A percentile compares a stretch with the other conserved stretches of the same genome.
Conservation (phyloP, 2,888 invertebrate genomes). For the Drosophila colorata region DNA sequence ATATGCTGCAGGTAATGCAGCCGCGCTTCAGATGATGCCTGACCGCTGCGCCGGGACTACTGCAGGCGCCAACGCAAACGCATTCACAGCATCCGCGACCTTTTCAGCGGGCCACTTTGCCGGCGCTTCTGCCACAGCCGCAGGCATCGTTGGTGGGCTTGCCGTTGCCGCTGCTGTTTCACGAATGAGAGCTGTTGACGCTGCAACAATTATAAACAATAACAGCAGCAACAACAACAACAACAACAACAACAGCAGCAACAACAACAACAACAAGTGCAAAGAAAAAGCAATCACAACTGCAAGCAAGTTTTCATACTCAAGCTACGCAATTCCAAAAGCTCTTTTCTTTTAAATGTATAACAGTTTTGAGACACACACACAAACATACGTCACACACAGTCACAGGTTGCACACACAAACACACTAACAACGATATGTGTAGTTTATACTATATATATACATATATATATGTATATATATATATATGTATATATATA, state of each 20-base stretch:
- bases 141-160: slow-evolving; percentile 83
- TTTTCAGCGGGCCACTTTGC: slow-evolving; percentile 72
- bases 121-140: slow-evolving; percentile 68
- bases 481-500: slow-evolving; percentile 16
- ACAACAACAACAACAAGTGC: slow-evolving; percentile 36
- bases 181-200: slow-evolving; percentile 61
- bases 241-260: too few species aligned
- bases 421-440: slow-evolving; percentile 47
- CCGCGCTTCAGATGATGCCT: slow-evolving; percentile 94
- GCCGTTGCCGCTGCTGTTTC: slow-evolving; percentile 84
- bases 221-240: slow-evolving; percentile 14
- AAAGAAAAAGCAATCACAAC: slow-evolving; percentile 47
- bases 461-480: not conserved
- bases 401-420: slow-evolving; percentile 32
- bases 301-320: slow-evolving; percentile 72
- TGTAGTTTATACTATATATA: slow-evolving; percentile 36
- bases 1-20: slow-evolving; percentile 90
- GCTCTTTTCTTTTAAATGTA: slow-evolving; percentile 70
- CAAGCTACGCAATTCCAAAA: slow-evolving; percentile 72
- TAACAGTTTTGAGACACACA: slow-evolving; percentile 72
- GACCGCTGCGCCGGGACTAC: slow-evolving; percentile 86
- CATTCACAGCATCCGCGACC: slow-evolving; percentile 83
- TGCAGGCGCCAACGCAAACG: slow-evolving; percentile 77
- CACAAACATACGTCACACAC: slow-evolving; percentile 29
- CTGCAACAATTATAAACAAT: slow-evolving; percentile 5